Evolutionary conservation across 2,797 vertebrate genomes (phyloP).

Genomic region (Silurus lanzhouensis): DNA sequence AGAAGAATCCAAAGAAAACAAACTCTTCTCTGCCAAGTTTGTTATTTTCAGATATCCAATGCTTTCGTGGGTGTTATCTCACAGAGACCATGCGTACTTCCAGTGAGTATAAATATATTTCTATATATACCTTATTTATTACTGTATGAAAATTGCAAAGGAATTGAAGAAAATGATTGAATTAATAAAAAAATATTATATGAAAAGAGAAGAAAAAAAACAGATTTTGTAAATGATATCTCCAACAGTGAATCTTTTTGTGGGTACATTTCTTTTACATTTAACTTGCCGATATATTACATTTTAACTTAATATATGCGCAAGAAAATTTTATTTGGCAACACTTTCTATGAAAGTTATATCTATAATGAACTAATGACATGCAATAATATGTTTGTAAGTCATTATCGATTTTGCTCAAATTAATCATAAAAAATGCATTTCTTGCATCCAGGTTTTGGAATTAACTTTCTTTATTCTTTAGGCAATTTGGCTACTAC

Average conservation of each 20-base stretch:
- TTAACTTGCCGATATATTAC: background rate
- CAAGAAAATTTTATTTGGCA: background rate
- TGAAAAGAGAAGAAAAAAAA: background rate
- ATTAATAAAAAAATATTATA: background rate
- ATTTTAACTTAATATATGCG: background rate
- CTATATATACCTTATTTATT: background rate
- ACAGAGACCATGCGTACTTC: background rate
- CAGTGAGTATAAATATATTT: constrained; percentile 1
- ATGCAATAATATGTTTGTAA: background rate
- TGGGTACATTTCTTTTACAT: background rate
- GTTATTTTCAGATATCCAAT: constrained; percentile 14
- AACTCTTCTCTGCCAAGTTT: background rate
- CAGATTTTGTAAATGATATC: background rate
- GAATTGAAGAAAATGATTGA: background rate
- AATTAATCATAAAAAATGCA: background rate
- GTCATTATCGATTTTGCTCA: background rate
- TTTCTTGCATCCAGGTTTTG: no score
- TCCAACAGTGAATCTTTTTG: background rate
- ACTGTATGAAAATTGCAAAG: background rate
- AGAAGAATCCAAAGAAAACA: constrained; percentile 2
- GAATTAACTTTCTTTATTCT: no score
- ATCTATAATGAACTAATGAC: background rate
- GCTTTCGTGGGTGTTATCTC: constrained; percentile 1
- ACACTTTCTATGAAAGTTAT: background rate
- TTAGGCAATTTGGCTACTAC: no score